phyloP scores from a whole-genome alignment of 2,888 invertebrate species.

The Crepidodera aurea region DNA sequence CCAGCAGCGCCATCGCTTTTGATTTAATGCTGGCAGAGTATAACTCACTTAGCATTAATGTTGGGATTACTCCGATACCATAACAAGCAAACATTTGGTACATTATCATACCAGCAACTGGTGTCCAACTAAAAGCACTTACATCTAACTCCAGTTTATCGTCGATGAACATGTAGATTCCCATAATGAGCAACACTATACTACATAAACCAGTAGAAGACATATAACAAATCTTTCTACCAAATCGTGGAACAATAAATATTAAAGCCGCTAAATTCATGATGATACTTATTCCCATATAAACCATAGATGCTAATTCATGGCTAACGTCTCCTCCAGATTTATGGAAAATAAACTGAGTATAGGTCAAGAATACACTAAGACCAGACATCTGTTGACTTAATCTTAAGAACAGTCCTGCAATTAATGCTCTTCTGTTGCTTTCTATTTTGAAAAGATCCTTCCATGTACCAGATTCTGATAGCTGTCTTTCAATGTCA shows the following conservation, averaged over 20 bases:
- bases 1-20: slow-evolving; percentile 49
- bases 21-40: slow-evolving; percentile 54
- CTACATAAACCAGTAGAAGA: not conserved
- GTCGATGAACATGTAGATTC: slow-evolving; percentile 46
- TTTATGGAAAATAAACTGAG: slow-evolving; percentile 53
- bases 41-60: slow-evolving; percentile 52
- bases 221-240: not conserved
- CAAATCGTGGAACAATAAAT: not conserved
- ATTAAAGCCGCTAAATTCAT: not conserved
- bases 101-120: slow-evolving; percentile 49
- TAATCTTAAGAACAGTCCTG: slow-evolving; percentile 48
- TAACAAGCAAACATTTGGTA: slow-evolving; percentile 48
- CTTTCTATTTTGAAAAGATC: slow-evolving; percentile 49
- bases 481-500: slow-evolving; percentile 51
- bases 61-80: slow-evolving; percentile 52
- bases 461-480: slow-evolving; percentile 51
- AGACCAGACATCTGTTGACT: slow-evolving; percentile 53
- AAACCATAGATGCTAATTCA: slow-evolving; percentile 42
- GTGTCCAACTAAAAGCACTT: slow-evolving; percentile 44
- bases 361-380: slow-evolving; percentile 47
- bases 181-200: slow-evolving; percentile 11
- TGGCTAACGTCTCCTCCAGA: slow-evolving; percentile 52
- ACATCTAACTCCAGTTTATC: slow-evolving; percentile 13
- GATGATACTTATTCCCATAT: not conserved
- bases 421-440: slow-evolving; percentile 50